phyloP scores from a whole-genome alignment of 2,797 vertebrate species.

The Halcyon smyrnensis region DNA sequence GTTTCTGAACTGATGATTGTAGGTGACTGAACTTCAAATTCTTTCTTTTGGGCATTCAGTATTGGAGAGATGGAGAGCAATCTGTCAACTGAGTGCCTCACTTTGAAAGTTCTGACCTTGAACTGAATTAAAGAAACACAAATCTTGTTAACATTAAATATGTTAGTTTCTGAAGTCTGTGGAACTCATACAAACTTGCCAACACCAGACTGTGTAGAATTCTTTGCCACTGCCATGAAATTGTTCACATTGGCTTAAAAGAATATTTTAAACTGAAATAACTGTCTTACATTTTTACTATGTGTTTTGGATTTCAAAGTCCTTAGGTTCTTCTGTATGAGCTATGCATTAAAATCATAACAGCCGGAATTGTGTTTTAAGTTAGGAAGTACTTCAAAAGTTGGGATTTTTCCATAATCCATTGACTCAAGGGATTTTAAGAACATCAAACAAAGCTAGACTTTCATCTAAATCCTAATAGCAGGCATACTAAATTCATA shows the following conservation, averaged over 20 bases:
- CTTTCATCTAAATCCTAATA: constrained; percentile 25
- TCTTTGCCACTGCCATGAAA: background rate
- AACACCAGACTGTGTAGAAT: background rate
- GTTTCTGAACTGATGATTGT: background rate
- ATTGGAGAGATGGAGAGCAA: background rate
- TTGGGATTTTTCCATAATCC: constrained; percentile 10
- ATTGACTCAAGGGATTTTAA: background rate
- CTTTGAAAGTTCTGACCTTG: background rate
- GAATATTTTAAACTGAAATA: background rate
- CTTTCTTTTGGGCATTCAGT: background rate
- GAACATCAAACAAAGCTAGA: constrained; percentile 28
- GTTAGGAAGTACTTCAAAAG: constrained; percentile 16
- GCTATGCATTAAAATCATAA: background rate
- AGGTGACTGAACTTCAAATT: background rate
- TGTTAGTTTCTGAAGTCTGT: background rate
- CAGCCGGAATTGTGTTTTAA: background rate
- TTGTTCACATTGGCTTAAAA: background rate
- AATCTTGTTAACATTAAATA: background rate
- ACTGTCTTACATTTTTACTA: background rate
- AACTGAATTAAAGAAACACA: background rate
- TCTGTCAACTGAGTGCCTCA: rapidly evolving
- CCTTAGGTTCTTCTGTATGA: background rate
- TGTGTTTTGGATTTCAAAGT: background rate
- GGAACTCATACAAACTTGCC: background rate
- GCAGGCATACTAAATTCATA: background rate